Base-by-base conservation (phyloP, 2,113 vertebrate species). In the Nerophis lumbriciformis region DNA sequence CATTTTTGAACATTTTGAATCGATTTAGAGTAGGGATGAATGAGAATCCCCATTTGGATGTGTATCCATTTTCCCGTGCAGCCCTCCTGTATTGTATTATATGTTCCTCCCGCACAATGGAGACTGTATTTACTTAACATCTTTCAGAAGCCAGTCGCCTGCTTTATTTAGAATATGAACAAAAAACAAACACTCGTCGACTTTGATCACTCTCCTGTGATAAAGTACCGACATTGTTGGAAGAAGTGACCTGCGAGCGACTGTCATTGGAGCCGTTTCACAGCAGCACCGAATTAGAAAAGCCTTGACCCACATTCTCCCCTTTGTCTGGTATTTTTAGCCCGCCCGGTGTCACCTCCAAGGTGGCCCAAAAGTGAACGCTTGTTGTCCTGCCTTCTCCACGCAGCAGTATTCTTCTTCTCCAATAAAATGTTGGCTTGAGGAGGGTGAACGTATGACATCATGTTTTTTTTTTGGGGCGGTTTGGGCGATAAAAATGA, bases 401-500 rank as follows among this genome's bases (percentile, higher is more conserved):
- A 13, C 8, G 8, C n/a, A 45, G 56, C 42, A 21, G 28, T 28
- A 28, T 28, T 28, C 3, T 39, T 19, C n/a, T 47, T 59, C 45
- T 6, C 5, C 47, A 60, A 60, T 36, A 35, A 48, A 37, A 48
- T 0, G 47, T 48, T 6, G 14, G 13, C 19, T 36, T 60, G 15
- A 28, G 8, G 19, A 48, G 13, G 13, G 13, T 10, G 5, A n/a
- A 51, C 3, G 15, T 7, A 16, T 19, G 19, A 7, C 9, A 8
- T 51, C 35, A 7, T 5, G 8, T 47, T n/a, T 21, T 36, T 36
- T 35, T 53, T 35, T 19, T 47, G 55, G 14, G 8, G n/a, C 6
- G 19, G 19, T 19, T 19, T 19, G 53, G 50, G 59, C 75, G 55
- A 71, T 48, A 8, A 80, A 83, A 69, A 78, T 55, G 52, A 73